These are phyloP conservation scores for Galaxias olidus DNA, from an alignment of 2,797 vertebrate species.

Conservation along the genomic window DNA sequence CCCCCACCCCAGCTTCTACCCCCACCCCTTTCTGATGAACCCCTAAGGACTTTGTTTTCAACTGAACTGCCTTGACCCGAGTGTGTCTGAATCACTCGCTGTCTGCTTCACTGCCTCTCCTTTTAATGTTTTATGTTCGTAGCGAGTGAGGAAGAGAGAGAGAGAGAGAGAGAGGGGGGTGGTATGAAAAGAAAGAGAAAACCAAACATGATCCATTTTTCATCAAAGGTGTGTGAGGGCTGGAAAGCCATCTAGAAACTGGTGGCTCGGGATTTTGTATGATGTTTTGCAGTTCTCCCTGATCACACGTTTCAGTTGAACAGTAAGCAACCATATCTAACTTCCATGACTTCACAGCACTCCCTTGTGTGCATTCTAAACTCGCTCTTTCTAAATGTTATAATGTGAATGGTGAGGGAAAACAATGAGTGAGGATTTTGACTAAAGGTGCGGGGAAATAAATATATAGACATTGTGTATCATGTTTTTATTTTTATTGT, in stretches of 20 bases:
- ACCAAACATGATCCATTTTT: not conserved
- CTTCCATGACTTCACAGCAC: slow-evolving; percentile 42
- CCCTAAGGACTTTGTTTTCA: slow-evolving; percentile 73
- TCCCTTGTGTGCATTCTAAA: slow-evolving; percentile 53
- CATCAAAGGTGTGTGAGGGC: not conserved
- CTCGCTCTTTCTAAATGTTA: slow-evolving; percentile 31
- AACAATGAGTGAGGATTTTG: too few relatives aligned
- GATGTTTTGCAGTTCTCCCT: slow-evolving; percentile 37
- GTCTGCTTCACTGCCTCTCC: slow-evolving; percentile 50
- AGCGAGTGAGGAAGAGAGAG: slow-evolving; percentile 15
- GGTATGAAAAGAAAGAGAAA: not conserved
- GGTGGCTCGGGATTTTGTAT: too few relatives aligned
- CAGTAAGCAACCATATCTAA: slow-evolving; percentile 36
- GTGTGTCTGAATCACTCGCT: slow-evolving; percentile 68
- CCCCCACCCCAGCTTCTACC: too few relatives aligned
- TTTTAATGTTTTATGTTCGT: slow-evolving; percentile 40
- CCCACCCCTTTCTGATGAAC: slow-evolving; percentile 40
- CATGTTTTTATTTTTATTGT: too few relatives aligned
- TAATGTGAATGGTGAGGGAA: too few relatives aligned
- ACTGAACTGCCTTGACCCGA: slow-evolving; percentile 68
- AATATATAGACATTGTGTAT: too few relatives aligned
- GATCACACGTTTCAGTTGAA: slow-evolving; percentile 58
- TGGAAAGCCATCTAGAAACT: not conserved
- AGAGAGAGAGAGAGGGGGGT: not conserved
- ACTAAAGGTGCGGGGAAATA: too few relatives aligned